Conservation (phyloP, 2,888 invertebrate genomes). For the Fragum whitleyi region DNA sequence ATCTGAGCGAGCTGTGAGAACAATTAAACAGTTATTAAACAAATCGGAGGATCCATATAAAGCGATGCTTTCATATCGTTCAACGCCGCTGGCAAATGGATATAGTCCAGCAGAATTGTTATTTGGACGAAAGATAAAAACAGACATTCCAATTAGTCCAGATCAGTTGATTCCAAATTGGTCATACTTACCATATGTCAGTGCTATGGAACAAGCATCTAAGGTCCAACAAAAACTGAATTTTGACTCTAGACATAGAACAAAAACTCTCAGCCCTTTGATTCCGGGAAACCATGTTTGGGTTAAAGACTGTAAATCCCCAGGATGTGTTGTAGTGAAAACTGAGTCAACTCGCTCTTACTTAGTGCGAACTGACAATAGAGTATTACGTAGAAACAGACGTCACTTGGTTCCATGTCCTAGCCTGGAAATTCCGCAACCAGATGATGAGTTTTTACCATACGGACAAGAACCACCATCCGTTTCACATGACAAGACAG, state of each 20-base stretch:
- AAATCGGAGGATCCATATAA: constrained; percentile 70
- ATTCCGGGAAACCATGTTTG: neutral
- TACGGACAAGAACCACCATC: neutral
- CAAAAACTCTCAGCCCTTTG: neutral
- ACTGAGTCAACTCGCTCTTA: neutral
- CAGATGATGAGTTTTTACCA: neutral
- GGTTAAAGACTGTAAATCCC: neutral
- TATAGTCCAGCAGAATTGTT: constrained; percentile 75
- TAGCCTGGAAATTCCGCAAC: neutral
- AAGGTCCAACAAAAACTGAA: neutral
- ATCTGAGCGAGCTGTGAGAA: constrained; percentile 35
- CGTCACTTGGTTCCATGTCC: neutral
- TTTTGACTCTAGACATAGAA: neutral
- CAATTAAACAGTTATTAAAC: constrained; percentile 54
- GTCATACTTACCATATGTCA: neutral
- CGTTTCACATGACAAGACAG: neutral
- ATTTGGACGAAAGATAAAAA: constrained; percentile 70
- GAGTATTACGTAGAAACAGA: neutral
- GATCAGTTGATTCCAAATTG: constrained; percentile 1
- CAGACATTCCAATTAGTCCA: constrained; percentile 59
- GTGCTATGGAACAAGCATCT: neutral
- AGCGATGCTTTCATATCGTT: constrained; percentile 69
- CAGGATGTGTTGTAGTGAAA: neutral
- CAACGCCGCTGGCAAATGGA: constrained; percentile 71
- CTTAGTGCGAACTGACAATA: neutral